Evolutionary conservation across 2,113 vertebrate species (phyloP).

Genomic region (Opisthocomus hoazin): DNA sequence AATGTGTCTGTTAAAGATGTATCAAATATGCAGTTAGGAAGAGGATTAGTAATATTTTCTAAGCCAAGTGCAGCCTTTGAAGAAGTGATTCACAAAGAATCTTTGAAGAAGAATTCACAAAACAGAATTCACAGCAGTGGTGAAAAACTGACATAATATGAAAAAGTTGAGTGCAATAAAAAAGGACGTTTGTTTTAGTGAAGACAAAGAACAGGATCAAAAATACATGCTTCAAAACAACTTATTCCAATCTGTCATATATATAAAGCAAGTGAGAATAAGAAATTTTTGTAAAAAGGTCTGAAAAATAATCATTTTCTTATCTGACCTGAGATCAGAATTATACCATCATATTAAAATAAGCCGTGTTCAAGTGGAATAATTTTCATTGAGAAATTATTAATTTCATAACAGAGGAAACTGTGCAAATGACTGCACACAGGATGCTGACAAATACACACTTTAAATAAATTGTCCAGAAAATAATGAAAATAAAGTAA

Average conservation of each 20-base stretch:
- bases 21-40: not conserved
- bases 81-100: too few relatives aligned
- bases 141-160: not conserved
- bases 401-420: not conserved
- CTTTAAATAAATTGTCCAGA: not conserved
- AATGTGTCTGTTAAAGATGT: not conserved
- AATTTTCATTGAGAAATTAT: not conserved
- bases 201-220: not conserved
- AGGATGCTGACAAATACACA: not conserved
- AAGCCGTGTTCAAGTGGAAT: not conserved
- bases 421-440: not conserved
- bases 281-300: not conserved
- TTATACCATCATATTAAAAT: not conserved
- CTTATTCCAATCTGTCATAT: not conserved
- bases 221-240: not conserved
- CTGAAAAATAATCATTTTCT: not conserved
- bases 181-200: not conserved
- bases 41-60: constrained; percentile 4
- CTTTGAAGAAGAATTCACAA: too few relatives aligned
- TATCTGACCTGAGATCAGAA: not conserved
- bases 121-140: too few relatives aligned
- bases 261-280: not conserved
- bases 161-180: not conserved
- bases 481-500: not conserved
- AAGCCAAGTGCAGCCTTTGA: constrained; percentile 1